Conservation (phyloP, 1,140 invertebrate species). For the Drosophila arawakana region DNA sequence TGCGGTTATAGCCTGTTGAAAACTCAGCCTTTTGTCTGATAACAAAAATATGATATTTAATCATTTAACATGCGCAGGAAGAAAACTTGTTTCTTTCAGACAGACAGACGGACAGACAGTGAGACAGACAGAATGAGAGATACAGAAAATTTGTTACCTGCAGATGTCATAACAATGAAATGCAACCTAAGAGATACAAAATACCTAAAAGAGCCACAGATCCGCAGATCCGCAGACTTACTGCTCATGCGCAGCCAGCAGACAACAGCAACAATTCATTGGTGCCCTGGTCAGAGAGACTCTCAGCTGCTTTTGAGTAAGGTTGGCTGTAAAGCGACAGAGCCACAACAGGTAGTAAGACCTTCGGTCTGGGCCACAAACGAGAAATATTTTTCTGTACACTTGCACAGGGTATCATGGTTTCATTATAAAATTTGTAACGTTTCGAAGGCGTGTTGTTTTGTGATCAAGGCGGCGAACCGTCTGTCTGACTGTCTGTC, state of each 20-base stretch:
- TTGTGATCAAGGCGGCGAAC: not conserved
- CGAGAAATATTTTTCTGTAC: slow-evolving; percentile 60
- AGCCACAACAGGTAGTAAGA: slow-evolving; percentile 72
- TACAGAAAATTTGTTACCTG: slow-evolving; percentile 76
- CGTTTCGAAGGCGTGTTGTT: not conserved
- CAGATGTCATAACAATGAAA: slow-evolving; percentile 83
- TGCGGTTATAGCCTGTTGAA: slow-evolving; percentile 32
- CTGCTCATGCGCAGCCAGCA: slow-evolving; percentile 70
- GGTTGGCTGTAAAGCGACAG: slow-evolving; percentile 48
- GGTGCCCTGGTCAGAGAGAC: slow-evolving; percentile 21
- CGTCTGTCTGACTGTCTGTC: not conserved
- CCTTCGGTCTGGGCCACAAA: slow-evolving; percentile 61
- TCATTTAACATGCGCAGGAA: slow-evolving; percentile 71
- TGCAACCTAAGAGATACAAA: slow-evolving; percentile 76
- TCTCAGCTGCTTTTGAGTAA: slow-evolving; percentile 64
- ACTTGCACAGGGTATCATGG: not conserved
- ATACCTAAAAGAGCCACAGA: slow-evolving; percentile 37
- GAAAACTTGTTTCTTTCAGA: slow-evolving; percentile 62
- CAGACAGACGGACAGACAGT: not conserved
- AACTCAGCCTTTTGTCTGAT: slow-evolving; percentile 67
- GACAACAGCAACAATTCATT: slow-evolving; percentile 34
- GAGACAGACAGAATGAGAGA: slow-evolving; percentile 4
- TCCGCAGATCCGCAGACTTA: slow-evolving; percentile 32
- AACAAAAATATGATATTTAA: slow-evolving; percentile 83
- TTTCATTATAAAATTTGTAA: not conserved